Conservation (phyloP, 2,888 invertebrate species). For the Ferrisia virgata region DNA sequence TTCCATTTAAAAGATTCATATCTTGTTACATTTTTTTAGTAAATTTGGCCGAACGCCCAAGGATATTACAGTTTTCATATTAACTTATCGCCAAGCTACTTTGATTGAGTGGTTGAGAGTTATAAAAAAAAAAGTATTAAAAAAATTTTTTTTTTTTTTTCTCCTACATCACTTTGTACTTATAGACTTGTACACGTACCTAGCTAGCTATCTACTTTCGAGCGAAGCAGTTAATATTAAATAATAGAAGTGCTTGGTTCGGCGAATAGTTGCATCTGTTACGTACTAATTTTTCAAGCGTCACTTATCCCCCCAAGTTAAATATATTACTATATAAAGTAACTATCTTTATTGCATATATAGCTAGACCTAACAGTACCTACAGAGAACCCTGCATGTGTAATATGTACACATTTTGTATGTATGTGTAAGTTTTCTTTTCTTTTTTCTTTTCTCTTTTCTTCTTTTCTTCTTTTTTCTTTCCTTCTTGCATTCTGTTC, state of each 20-base stretch:
- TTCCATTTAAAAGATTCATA: conserved; percentile 12
- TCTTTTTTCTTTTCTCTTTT: neutral
- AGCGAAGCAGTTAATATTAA: neutral
- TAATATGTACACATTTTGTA: neutral
- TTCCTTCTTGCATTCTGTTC: neutral
- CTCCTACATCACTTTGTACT: no score
- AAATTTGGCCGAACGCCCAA: neutral
- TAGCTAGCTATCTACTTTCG: neutral
- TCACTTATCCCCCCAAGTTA: neutral
- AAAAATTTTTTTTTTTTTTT: neutral
- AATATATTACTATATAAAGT: conserved; percentile 7
- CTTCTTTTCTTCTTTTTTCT: neutral
- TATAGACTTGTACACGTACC: no score
- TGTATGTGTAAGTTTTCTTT: neutral
- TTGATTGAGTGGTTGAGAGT: neutral
- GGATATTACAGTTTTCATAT: neutral
- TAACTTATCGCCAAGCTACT: neutral
- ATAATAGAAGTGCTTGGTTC: neutral
- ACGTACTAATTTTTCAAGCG: conserved; percentile 5
- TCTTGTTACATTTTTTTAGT: neutral
- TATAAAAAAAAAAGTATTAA: neutral
- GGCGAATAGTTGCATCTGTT: neutral
- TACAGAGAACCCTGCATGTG: no score
- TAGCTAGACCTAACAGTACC: no score
- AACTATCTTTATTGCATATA: no score